Evolutionary conservation across 2,113 vertebrate genomes (phyloP).

Genomic region (Syngnathus floridae): DNA sequence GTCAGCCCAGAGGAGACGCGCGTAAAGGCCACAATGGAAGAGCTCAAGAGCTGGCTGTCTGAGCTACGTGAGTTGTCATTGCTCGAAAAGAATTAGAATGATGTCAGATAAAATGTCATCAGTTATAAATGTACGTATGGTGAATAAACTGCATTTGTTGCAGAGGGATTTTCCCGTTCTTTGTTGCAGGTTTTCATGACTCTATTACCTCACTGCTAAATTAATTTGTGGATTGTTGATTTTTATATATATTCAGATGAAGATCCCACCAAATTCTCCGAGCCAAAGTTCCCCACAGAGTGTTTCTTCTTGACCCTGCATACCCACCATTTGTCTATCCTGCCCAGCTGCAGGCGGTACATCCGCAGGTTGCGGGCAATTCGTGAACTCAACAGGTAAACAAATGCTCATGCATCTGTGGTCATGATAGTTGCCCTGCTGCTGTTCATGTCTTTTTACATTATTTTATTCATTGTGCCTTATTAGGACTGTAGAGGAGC

Average conservation of each 20-base stretch:
- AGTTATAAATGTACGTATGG: background rate
- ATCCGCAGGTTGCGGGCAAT: conserved; percentile 92
- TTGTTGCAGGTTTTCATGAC: background rate
- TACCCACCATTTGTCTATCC: conserved; percentile 90
- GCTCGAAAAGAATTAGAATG: background rate
- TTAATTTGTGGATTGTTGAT: background rate
- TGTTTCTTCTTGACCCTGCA: conserved; percentile 98
- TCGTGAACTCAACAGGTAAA: conserved; percentile 90
- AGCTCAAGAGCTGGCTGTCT: conserved; percentile 82
- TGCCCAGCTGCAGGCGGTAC: conserved; percentile 93
- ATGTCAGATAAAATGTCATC: background rate
- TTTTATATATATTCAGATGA: conserved; percentile 65
- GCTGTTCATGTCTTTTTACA: background rate
- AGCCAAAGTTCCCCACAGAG: conserved; percentile 95
- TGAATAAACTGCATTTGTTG: background rate
- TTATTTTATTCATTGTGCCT: conserved; percentile 23
- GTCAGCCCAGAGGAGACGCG: conserved; percentile 88
- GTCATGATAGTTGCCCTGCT: background rate
- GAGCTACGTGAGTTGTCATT: conserved; percentile 80
- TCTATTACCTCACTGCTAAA: background rate
- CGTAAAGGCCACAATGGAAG: conserved; percentile 92
- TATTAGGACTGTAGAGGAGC: conserved; percentile 90
- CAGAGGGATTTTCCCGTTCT: background rate
- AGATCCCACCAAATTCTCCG: conserved; percentile 80
- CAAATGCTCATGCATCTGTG: background rate